These are phyloP conservation scores for Cyclina sinensis DNA, from an alignment of 1,140 invertebrate species.

Conservation along the genomic window DNA sequence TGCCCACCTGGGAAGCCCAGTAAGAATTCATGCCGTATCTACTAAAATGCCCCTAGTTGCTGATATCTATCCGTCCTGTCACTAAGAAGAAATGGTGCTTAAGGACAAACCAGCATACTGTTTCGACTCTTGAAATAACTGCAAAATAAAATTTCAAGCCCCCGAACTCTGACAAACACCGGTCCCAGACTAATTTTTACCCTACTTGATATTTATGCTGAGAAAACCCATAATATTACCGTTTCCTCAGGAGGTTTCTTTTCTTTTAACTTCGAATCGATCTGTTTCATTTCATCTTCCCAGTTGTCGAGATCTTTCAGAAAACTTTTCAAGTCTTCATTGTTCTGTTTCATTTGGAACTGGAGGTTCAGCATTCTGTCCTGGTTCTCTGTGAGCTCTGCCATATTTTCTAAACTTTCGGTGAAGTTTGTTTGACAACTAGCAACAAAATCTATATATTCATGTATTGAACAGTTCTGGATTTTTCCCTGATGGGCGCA, in stretches of 20 bases:
- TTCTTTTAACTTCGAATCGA: constrained; percentile 90
- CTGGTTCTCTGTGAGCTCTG: constrained; percentile 74
- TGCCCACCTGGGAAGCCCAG: too few species aligned
- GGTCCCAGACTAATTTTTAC: too few species aligned
- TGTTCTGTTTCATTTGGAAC: constrained; percentile 88
- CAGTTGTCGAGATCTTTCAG: constrained; percentile 93
- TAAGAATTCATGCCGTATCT: too few species aligned
- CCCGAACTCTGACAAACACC: too few species aligned
- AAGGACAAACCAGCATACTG: too few species aligned
- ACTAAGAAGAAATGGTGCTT: too few species aligned
- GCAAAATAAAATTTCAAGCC: too few species aligned
- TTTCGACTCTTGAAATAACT: too few species aligned
- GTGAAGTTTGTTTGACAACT: background rate
- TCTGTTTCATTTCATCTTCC: constrained; percentile 94
- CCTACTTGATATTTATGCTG: too few species aligned
- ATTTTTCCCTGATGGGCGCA: constrained; percentile 72
- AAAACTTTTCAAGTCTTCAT: constrained; percentile 91
- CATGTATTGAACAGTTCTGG: background rate
- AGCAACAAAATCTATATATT: background rate
- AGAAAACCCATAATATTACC: too few species aligned
- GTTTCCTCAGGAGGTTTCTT: constrained; percentile 67
- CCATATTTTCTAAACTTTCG: background rate
- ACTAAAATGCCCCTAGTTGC: too few species aligned
- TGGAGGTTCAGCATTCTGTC: constrained; percentile 83
- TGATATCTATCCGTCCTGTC: too few species aligned